phyloP scores from a whole-genome alignment of 2,888 invertebrate species.

The Chaetogeoica ovagalla region DNA sequence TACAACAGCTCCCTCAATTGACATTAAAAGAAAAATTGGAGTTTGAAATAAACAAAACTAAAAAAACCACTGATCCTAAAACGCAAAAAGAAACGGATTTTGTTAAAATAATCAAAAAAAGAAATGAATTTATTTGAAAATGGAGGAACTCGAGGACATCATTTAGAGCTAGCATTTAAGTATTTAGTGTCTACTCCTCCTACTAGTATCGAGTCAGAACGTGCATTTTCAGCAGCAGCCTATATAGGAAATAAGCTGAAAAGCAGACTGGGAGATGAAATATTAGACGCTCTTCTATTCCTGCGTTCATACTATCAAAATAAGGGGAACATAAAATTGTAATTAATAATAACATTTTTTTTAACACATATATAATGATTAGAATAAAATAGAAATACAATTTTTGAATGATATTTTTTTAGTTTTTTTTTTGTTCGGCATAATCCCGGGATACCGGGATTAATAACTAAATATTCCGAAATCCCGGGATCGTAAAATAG shows the following conservation, averaged over 20 bases:
- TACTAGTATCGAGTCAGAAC: slow-evolving; percentile 13
- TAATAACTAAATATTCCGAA: too few relatives aligned
- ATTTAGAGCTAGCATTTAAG: slow-evolving; percentile 16
- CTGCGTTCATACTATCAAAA: slow-evolving; percentile 8
- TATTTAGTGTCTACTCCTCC: slow-evolving; percentile 4
- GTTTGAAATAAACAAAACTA: neutral
- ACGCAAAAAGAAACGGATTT: slow-evolving; percentile 17
- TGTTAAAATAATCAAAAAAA: slow-evolving; percentile 26
- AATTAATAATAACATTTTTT: too few relatives aligned
- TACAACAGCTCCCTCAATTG: too few relatives aligned
- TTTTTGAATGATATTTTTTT: too few relatives aligned
- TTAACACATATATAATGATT: too few relatives aligned
- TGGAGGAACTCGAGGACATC: slow-evolving; percentile 16
- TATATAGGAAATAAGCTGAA: slow-evolving; percentile 3
- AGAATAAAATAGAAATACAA: too few relatives aligned
- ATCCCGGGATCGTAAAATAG: too few relatives aligned
- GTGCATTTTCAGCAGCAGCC: slow-evolving; percentile 6
- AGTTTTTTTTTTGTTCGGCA: too few relatives aligned
- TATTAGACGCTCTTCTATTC: slow-evolving; percentile 9
- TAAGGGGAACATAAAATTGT: neutral
- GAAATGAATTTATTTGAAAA: slow-evolving; percentile 13
- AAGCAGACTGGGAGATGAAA: slow-evolving; percentile 8
- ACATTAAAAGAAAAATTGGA: too few relatives aligned
- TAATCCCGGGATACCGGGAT: too few relatives aligned
- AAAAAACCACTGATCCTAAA: neutral